Percentiles rank a stretch among this genome's conserved stretches.
phyloP scores from a whole-genome alignment of 2,797 vertebrate species.

The Zenarchopterus dispar region DNA sequence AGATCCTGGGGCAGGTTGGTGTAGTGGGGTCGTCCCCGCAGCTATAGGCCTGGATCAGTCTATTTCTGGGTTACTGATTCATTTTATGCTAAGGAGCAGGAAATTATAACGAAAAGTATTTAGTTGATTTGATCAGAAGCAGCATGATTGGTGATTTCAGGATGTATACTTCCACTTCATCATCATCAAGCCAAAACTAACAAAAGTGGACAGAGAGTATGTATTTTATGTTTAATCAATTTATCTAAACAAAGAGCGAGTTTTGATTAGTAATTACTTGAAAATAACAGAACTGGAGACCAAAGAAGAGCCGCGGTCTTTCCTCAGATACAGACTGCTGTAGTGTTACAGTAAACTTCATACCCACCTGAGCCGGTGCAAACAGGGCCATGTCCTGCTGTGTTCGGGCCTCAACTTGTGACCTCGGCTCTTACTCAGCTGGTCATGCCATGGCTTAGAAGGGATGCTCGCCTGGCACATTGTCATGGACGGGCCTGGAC shows the following conservation, averaged over 20 bases:
- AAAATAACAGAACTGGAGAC: neutral
- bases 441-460: slow-evolving; percentile 48
- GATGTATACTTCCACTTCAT: slow-evolving; percentile 21
- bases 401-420: neutral
- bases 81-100: slow-evolving; percentile 17
- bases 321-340: neutral
- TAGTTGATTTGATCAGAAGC: neutral
- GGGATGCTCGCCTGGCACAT: slow-evolving; percentile 64
- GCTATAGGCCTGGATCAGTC: slow-evolving; percentile 32
- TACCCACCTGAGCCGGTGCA: slow-evolving; percentile 25
- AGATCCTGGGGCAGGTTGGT: slow-evolving; percentile 50
- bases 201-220: too few species aligned
- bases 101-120: slow-evolving; percentile 5
- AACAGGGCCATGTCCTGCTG: slow-evolving; percentile 10
- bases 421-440: slow-evolving; percentile 36
- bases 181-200: slow-evolving; percentile 9
- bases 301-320: neutral
- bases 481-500: slow-evolving; percentile 69
- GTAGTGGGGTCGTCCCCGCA: slow-evolving; percentile 2
- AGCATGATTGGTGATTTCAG: neutral
- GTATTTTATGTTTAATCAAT: too few species aligned
- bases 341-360: neutral
- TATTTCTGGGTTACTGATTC: slow-evolving; percentile 66
- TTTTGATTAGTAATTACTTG: too few species aligned
- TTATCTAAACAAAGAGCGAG: too few species aligned